Evolutionary conservation across 1,140 invertebrate genomes (phyloP).

Genomic region (Liolophura sinensis): DNA sequence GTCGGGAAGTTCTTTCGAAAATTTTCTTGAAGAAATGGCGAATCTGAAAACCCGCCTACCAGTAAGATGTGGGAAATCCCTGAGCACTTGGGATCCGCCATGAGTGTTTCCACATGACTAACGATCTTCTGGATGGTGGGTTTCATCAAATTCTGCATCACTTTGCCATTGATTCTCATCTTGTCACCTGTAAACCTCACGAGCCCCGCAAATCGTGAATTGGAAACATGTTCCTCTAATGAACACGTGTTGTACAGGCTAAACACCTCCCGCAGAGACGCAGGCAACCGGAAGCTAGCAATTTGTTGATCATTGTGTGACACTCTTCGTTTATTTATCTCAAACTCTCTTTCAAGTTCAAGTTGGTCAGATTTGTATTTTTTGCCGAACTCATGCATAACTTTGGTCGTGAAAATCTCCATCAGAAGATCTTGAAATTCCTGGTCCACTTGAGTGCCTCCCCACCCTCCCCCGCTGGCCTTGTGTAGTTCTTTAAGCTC

Average conservation of each 20-base stretch:
- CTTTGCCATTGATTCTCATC: constrained; percentile 13
- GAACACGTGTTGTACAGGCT: constrained; percentile 5
- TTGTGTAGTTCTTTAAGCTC: constrained; percentile 19
- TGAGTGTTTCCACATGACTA: constrained; percentile 18
- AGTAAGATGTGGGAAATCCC: constrained; percentile 22
- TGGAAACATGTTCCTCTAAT: constrained; percentile 14
- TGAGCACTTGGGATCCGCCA: constrained; percentile 12
- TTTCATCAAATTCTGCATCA: constrained; percentile 23
- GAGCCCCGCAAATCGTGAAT: constrained; percentile 11
- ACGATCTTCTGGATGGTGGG: constrained; percentile 16
- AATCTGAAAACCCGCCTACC: constrained; percentile 33
- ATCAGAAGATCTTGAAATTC: constrained; percentile 16
- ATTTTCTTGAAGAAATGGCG: constrained; percentile 13
- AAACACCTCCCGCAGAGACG: constrained; percentile 17
- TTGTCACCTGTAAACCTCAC: constrained; percentile 15
- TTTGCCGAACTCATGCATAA: constrained; percentile 13
- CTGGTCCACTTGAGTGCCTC: constrained; percentile 20
- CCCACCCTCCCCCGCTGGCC: constrained; percentile 23
- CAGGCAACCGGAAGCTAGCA: constrained; percentile 21
- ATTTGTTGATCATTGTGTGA: constrained; percentile 5
- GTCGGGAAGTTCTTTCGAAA: constrained; percentile 17
- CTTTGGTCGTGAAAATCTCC: constrained; percentile 10
- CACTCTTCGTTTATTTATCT: constrained; percentile 23
- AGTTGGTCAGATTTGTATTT: constrained; percentile 18
- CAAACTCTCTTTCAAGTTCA: constrained; percentile 28